phyloP scores from a whole-genome alignment of 2,888 invertebrate genomes.

The Pharmacophagus antenor region DNA sequence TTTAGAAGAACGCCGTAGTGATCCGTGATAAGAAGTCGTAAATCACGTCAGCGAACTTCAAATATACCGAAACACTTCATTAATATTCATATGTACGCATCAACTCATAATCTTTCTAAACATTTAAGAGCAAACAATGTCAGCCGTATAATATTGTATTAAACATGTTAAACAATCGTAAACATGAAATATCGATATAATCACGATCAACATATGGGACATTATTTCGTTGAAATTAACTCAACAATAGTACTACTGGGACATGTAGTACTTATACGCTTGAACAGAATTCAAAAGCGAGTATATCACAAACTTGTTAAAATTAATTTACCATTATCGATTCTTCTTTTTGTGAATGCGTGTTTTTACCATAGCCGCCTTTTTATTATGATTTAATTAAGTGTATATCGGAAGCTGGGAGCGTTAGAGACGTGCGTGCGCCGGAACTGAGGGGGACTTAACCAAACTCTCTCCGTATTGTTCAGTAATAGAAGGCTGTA shows the following conservation, averaged over 20 bases:
- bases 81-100: constrained; percentile 12
- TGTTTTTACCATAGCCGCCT: constrained; percentile 37
- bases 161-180: constrained; percentile 36
- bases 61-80: constrained; percentile 16
- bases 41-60: constrained; percentile 19
- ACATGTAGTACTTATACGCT: constrained; percentile 1
- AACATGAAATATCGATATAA: constrained; percentile 59
- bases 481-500: constrained; percentile 66
- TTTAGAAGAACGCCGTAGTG: constrained; percentile 54
- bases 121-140: constrained; percentile 51
- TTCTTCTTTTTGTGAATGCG: constrained; percentile 42
- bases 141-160: constrained; percentile 46
- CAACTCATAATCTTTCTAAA: constrained; percentile 40
- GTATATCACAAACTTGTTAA: constrained; percentile 29
- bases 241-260: constrained; percentile 44
- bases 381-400: constrained; percentile 75
- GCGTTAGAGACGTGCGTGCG: constrained; percentile 54
- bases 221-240: constrained; percentile 52
- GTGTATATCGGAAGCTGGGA: constrained; percentile 50
- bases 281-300: background rate
- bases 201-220: constrained; percentile 49
- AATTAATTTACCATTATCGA: constrained; percentile 36
- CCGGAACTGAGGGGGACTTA: constrained; percentile 43
- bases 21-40: constrained; percentile 35
- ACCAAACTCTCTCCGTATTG: constrained; percentile 48